Evolutionary conservation across 2,113 vertebrate species (phyloP).

Genomic region (Rhinichthys klamathensis): DNA sequence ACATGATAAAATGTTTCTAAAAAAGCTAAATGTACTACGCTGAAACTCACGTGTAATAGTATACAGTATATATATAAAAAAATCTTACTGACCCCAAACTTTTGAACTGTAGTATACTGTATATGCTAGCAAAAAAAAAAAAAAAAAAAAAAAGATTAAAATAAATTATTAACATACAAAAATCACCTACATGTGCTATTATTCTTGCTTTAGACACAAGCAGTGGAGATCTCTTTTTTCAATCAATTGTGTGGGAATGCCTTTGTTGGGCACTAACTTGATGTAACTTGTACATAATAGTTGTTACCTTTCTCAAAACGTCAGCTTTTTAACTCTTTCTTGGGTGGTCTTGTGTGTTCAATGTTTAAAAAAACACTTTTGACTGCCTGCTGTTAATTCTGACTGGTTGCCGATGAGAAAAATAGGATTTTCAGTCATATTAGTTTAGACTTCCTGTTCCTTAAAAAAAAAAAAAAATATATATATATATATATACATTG

Average conservation of each 20-base stretch:
- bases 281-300: not conserved
- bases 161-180: too few species aligned
- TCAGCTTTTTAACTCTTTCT: not conserved
- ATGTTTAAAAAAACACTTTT: not conserved
- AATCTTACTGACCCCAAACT: too few species aligned
- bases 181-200: not conserved
- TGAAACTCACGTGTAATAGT: not conserved
- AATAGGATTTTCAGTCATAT: not conserved
- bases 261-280: not conserved
- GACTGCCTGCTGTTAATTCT: constrained; percentile 2
- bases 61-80: too few species aligned
- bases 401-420: not conserved
- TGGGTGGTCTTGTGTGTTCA: not conserved
- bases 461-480: not conserved
- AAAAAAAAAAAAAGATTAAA: too few species aligned
- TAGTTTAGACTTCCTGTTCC: not conserved
- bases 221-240: not conserved
- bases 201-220: not conserved
- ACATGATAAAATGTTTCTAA: not conserved
- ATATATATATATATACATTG: too few species aligned
- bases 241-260: not conserved
- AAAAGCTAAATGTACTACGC: not conserved
- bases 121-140: too few species aligned
- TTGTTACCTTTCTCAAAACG: not conserved
- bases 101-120: too few species aligned